Evolutionary conservation across 2,888 invertebrate genomes (phyloP).

Genomic region (Venusia cambrica): DNA sequence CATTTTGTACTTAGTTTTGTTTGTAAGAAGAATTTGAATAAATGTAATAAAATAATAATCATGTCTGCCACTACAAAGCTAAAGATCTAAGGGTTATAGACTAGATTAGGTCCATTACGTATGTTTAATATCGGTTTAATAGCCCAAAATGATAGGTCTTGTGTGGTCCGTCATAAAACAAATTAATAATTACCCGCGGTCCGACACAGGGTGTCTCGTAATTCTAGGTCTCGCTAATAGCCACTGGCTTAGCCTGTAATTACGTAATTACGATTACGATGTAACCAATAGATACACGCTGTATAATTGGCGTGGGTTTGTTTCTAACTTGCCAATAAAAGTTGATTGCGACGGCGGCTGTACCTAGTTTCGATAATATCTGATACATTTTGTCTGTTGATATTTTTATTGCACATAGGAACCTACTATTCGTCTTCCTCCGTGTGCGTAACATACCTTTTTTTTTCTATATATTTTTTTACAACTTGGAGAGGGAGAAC

Average conservation of each 20-base stretch:
- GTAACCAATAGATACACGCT: slow-evolving; percentile 28
- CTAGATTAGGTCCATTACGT: neutral
- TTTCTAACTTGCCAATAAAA: slow-evolving; percentile 11
- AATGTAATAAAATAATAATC: too few species aligned
- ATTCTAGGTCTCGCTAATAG: slow-evolving; percentile 34
- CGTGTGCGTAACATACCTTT: too few species aligned
- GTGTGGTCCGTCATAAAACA: slow-evolving; percentile 8
- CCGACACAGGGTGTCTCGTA: slow-evolving; percentile 17
- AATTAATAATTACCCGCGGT: slow-evolving; percentile 19
- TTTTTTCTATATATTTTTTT: too few species aligned
- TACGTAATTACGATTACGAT: slow-evolving; percentile 36
- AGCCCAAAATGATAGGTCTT: slow-evolving; percentile 16
- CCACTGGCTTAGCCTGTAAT: slow-evolving; percentile 31
- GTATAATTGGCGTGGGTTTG: slow-evolving; percentile 20
- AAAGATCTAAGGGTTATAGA: too few species aligned
- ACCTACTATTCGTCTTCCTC: too few species aligned
- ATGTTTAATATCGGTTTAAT: slow-evolving; percentile 15
- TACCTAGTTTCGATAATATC: too few species aligned
- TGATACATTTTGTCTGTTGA: neutral
- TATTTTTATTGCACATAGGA: too few species aligned
- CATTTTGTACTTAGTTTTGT: too few species aligned
- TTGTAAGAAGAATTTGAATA: too few species aligned
- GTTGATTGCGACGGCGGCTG: too few species aligned
- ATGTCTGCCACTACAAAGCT: too few species aligned
- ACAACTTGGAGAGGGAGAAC: too few species aligned